phyloP scores from a whole-genome alignment of 2,797 vertebrate species.

The Mus spretus region DNA sequence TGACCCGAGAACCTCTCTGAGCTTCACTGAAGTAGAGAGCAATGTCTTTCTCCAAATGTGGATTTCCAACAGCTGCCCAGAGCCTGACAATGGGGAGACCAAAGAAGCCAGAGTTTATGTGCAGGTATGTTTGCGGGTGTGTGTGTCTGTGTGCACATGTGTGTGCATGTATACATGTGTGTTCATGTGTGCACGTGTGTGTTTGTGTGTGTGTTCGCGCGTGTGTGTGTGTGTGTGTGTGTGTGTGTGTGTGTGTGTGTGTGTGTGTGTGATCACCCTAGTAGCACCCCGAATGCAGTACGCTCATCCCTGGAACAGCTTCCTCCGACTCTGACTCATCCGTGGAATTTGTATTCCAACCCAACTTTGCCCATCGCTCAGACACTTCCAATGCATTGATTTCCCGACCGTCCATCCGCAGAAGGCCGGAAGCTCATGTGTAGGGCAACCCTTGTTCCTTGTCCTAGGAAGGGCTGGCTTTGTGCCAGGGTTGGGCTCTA shows the following conservation, averaged over 20 bases:
- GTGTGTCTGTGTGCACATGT: no score
- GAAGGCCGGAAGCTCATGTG: slow-evolving; percentile 68
- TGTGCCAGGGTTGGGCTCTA: slow-evolving; percentile 34
- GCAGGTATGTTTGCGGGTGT: background rate
- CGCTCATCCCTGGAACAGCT: background rate
- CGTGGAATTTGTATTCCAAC: slow-evolving; percentile 70
- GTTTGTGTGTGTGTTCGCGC: background rate
- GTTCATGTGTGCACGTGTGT: background rate
- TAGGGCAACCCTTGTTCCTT: slow-evolving; percentile 42
- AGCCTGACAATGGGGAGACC: background rate
- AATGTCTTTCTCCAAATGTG: background rate
- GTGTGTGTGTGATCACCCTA: background rate
- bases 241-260: background rate
- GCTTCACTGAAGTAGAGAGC: background rate
- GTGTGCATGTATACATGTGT: background rate
- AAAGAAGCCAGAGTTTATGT: background rate
- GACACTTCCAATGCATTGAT: slow-evolving; percentile 76
- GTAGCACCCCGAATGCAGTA: background rate
- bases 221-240: rapidly evolving
- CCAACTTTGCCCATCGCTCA: slow-evolving; percentile 32
- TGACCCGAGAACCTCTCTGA: slow-evolving; percentile 29
- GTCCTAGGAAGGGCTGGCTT: slow-evolving; percentile 59
- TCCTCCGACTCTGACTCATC: background rate
- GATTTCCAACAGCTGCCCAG: background rate
- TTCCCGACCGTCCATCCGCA: background rate